Evolutionary conservation across 1,140 invertebrate species (phyloP), one percentile per base, ranked within the genome.

Genomic region (Caerostris darwini): DNA sequence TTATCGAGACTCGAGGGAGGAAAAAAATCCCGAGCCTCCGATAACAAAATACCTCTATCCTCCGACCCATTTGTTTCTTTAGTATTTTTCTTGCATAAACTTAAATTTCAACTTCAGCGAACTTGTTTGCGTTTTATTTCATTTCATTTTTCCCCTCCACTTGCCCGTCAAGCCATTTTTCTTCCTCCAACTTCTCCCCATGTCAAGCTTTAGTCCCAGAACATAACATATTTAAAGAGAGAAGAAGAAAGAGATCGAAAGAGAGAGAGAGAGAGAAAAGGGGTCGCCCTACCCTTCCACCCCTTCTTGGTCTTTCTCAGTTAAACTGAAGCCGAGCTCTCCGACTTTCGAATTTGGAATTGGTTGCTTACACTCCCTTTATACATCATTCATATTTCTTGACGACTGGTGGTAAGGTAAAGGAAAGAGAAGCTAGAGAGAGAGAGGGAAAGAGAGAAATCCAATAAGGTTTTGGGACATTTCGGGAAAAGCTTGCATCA

Each of bases 301-400:
- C 54, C 57, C 59, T 69, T 50, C 86, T 53, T 89, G 53, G n/a
- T 64, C 59, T 64, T 88, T 58, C 86, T 50, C 64, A 67, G 59
- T 56, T 67, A 90, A 90, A 90, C 88, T 64, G 64, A 90, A 90
- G 88, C 53, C 64, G 88, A 90, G 64, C 88, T 54, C 61, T 85
- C 61, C 92, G 92, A 93, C 92, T 93, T 93, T 54, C 83, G 92
- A 94, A 94, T 94, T 89, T 86, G 92, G 89, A 94, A 94, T 94
- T 94, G 92, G 92, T 94, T 94, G 92, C 92, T 94, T 82, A 94
- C 92, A 94, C 86, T 81, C 92, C 92, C 92, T 94, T 94, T 94
- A 94, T 94, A 89, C 86, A 94, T 94, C 92, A 94, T 94, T 94
- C 92, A 94, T 94, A 94, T 94, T 94, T 94, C 92, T 94, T 94